phyloP scores from a whole-genome alignment of 2,797 vertebrate genomes.

The Sebastes minor region DNA sequence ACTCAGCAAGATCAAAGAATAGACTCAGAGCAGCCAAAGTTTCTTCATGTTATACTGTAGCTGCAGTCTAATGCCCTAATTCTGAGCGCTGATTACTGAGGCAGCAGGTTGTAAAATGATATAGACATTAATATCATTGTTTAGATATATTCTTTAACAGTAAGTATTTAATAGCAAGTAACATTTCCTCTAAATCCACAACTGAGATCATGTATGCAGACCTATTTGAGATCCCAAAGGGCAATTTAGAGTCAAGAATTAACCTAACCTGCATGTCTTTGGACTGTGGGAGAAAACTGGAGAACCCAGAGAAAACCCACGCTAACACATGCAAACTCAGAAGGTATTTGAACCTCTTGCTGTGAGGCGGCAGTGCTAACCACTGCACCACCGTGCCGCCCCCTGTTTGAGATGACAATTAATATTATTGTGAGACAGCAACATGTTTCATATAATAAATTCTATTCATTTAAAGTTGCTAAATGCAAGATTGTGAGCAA shows the following conservation, averaged over 20 bases:
- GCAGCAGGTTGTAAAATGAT: neutral
- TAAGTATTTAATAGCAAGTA: neutral
- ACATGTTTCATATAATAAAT: neutral
- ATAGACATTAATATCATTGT: neutral
- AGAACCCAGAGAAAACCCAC: too few species aligned
- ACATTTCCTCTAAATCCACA: neutral
- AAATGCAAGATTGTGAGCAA: rapidly evolving
- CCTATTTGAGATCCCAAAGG: neutral
- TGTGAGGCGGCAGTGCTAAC: too few species aligned
- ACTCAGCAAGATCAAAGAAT: slow-evolving; percentile 54
- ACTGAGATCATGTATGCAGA: neutral
- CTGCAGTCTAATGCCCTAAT: slow-evolving; percentile 16
- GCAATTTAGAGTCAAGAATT: too few species aligned
- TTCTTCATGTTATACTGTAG: slow-evolving; percentile 15
- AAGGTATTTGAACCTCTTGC: too few species aligned
- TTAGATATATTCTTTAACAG: neutral
- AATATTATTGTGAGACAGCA: neutral
- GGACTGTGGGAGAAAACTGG: too few species aligned
- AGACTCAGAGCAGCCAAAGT: slow-evolving; percentile 30
- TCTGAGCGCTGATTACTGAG: slow-evolving; percentile 28
- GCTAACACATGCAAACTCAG: too few species aligned
- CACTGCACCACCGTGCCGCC: too few species aligned
- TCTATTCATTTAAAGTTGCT: neutral
- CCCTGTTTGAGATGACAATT: neutral
- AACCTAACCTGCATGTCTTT: too few species aligned